These are phyloP conservation scores for Platyscapa corneri DNA, from an alignment of 1,140 invertebrate species.

Conservation along the genomic window DNA sequence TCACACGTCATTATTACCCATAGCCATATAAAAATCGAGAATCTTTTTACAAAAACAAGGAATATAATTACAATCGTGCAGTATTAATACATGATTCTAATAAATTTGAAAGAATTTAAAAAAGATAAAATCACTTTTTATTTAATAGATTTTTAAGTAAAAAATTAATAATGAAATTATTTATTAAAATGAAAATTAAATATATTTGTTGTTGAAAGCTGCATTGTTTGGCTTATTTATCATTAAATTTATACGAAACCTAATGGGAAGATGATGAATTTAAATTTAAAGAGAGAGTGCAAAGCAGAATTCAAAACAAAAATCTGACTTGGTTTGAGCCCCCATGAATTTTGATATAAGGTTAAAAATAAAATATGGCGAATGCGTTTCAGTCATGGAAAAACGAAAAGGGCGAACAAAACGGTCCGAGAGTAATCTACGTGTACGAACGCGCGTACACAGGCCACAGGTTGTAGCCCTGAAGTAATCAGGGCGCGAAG, in stretches of 20 bases:
- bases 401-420: neutral
- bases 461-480: neutral
- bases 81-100: no score
- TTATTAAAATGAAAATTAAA: neutral
- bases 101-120: no score
- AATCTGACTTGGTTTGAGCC: neutral
- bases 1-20: no score
- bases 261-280: neutral
- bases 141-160: no score
- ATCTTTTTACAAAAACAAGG: no score
- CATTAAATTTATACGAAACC: neutral
- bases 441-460: neutral
- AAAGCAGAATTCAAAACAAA: neutral
- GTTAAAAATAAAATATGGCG: conserved; percentile 37
- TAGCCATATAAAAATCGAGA: no score
- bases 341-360: neutral
- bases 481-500: neutral
- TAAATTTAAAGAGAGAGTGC: neutral
- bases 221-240: neutral
- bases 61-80: no score
- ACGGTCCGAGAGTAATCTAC: neutral
- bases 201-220: neutral
- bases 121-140: no score
- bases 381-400: neutral
- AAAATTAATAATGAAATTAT: no score